These are phyloP conservation scores for Stenopsyche tienmushanensis DNA, from an alignment of 1,140 invertebrate genomes.

Conservation along the genomic window DNA sequence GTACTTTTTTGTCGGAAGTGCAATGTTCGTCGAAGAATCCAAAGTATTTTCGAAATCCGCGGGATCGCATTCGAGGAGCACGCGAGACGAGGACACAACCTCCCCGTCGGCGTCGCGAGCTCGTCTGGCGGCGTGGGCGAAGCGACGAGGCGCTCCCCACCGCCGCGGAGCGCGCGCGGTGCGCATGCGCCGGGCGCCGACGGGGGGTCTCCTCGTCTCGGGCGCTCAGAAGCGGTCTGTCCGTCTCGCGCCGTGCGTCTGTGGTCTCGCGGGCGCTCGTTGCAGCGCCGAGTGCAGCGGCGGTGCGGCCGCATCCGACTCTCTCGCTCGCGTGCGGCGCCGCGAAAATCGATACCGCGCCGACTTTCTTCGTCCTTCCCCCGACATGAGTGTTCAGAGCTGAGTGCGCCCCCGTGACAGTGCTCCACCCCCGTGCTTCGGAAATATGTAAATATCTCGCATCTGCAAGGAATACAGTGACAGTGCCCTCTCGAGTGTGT, in stretches of 20 bases:
- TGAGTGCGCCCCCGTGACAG: no score
- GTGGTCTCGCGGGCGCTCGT: not conserved
- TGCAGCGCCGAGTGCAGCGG: not conserved
- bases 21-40: no score
- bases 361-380: no score
- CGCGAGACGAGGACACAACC: not conserved
- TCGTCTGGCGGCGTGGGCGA: not conserved
- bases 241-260: not conserved
- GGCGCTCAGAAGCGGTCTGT: constrained; percentile 4
- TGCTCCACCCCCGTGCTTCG: no score
- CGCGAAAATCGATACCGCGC: no score
- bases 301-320: no score
- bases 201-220: constrained; percentile 17
- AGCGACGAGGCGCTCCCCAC: not conserved
- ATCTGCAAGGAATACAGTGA: no score
- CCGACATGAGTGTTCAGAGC: no score
- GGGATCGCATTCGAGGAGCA: not conserved
- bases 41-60: not conserved
- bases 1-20: no score
- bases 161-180: not conserved
- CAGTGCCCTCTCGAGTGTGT: no score
- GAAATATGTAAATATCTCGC: no score
- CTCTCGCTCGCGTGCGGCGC: no score
- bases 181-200: constrained; percentile 26
- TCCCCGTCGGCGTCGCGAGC: not conserved